Conservation (phyloP, 2,888 invertebrate genomes). For the Lottia gigantea region DNA sequence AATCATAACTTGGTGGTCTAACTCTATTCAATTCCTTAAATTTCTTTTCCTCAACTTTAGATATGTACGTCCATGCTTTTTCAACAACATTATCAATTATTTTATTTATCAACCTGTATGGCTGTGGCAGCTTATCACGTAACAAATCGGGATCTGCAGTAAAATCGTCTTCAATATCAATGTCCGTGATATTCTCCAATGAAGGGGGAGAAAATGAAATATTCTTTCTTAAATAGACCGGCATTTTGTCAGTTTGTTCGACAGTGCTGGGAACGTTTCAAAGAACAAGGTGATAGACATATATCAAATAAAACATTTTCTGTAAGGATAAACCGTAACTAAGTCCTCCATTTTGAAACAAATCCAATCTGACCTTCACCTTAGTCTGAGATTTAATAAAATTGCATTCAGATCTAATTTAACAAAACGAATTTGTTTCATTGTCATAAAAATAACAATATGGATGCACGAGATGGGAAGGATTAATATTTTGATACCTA, state of each 20-base stretch:
- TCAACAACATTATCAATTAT: constrained; percentile 54
- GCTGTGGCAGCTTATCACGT: constrained; percentile 61
- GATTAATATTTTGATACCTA: too few species aligned
- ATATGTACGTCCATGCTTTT: constrained; percentile 57
- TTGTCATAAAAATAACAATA: too few species aligned
- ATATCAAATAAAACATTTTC: not conserved
- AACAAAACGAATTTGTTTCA: too few species aligned
- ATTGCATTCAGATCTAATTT: too few species aligned
- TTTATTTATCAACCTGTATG: constrained; percentile 65
- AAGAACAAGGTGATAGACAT: too few species aligned
- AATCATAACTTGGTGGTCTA: constrained; percentile 54
- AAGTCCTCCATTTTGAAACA: constrained; percentile 41
- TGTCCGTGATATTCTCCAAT: constrained; percentile 48
- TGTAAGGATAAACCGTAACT: constrained; percentile 24
- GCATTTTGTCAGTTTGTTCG: constrained; percentile 41
- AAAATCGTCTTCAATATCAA: constrained; percentile 59
- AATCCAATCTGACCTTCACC: constrained; percentile 21
- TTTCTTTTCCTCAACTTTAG: constrained; percentile 47
- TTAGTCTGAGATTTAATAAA: not conserved
- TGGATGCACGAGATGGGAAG: too few species aligned
- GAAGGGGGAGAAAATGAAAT: constrained; percentile 59
- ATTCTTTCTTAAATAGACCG: constrained; percentile 58
- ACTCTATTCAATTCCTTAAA: constrained; percentile 50
- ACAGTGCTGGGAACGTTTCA: too few species aligned
- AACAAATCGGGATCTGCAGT: constrained; percentile 61